These are phyloP conservation scores for Pseudeuparius sepicola DNA, from an alignment of 2,888 invertebrate species.

Conservation along the genomic window DNA sequence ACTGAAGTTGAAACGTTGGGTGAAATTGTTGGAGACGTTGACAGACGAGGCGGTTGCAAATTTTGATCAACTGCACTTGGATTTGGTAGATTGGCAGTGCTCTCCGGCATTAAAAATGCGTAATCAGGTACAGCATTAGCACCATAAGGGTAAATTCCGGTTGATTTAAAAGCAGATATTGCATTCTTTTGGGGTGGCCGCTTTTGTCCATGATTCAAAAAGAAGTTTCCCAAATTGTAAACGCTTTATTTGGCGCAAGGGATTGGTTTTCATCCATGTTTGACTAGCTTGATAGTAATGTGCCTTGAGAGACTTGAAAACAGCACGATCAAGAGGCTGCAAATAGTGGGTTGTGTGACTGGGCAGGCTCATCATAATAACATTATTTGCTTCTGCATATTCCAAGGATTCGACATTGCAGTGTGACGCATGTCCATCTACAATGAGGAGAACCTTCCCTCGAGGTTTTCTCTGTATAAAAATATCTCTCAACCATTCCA, in stretches of 20 bases:
- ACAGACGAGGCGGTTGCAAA: too few species aligned
- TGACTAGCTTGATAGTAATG: conserved; percentile 18
- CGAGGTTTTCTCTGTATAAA: conserved; percentile 19
- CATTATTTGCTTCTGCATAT: conserved; percentile 15
- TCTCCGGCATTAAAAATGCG: too few species aligned
- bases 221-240: conserved; percentile 19
- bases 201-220: conserved; percentile 15
- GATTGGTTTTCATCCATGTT: conserved; percentile 17
- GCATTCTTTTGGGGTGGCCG: conserved; percentile 13
- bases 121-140: conserved; percentile 9
- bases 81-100: too few species aligned
- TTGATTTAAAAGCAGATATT: conserved; percentile 18
- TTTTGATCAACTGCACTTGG: too few species aligned
- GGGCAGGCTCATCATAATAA: too few species aligned
- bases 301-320: conserved; percentile 7
- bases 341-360: conserved; percentile 21
- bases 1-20: too few species aligned
- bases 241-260: conserved; percentile 13
- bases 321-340: conserved; percentile 19
- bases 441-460: conserved; percentile 9
- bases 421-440: conserved; percentile 22
- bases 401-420: conserved; percentile 22
- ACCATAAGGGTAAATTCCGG: conserved; percentile 18
- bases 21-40: too few species aligned
- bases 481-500: conserved; percentile 25